Base-by-base conservation (phyloP, 1,140 invertebrate species). In the Aphis craccivora region DNA sequence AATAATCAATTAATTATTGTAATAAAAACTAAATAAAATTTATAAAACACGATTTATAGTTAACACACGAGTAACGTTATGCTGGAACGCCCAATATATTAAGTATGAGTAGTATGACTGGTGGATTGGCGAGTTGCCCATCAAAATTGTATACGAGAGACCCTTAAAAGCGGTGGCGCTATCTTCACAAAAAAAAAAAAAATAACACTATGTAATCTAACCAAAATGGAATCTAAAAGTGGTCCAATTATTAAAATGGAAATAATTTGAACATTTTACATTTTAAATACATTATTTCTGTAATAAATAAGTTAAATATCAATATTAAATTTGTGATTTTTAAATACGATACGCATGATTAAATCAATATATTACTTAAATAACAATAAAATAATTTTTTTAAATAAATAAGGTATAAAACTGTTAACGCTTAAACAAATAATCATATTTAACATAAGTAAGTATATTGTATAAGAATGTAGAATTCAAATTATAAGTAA, bases 21-120 rank as follows among this genome's bases (percentile, higher is more conserved):
- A 87, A 51, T 30, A 93, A 55, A 93, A 83, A 60, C 11, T 40
- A 37, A 76, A 81, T n/a, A 0, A 22, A 45, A 45, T 48, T 37
- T 76, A 20, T 20, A 35, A 84, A 83, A 53, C n/a, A 84, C 76
- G 14, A 53, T 55, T 48, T 86, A 20, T 43, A 92, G 76, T 51
- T 84, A n/a, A 86, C 35, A 51, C 40, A 53, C 91, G 9, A 53
- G 81, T 22, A 25, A 1, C 91, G 48, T 93, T 48, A 53, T 30
- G 81, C 40, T 37, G n/a, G 23, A 86, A 55, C 81, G 91, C 22
- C 45, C 81, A 35, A 93, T 55, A 23, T 30, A 40, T 93, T 53
- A 55, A 25, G 30, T 93, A 86, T 93, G 91, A 93, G 81, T 93
- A 25, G 30, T 93, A 86, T 93, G 91, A 93, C 91, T 93, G 48